Evolutionary conservation across 2,888 invertebrate genomes (phyloP).

Genomic region (Schrankia costaestrigalis): DNA sequence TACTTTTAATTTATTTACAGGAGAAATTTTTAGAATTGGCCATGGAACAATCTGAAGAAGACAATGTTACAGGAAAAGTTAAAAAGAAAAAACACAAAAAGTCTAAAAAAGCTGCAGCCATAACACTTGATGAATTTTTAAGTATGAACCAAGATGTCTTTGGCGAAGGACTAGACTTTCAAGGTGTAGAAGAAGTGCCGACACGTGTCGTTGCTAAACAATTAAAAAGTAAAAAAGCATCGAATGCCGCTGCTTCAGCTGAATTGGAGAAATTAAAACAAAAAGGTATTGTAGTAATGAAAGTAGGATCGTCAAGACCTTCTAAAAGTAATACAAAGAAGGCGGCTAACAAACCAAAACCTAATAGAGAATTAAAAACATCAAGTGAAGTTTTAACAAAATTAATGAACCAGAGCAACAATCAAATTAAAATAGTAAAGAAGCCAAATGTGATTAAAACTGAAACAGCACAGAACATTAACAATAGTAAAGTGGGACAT

Average conservation of each 20-base stretch:
- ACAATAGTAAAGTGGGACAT: not conserved
- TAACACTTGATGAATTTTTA: slow-evolving; percentile 72
- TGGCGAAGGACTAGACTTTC: slow-evolving; percentile 68
- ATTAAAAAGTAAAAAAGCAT: slow-evolving; percentile 47
- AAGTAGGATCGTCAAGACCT: slow-evolving; percentile 10
- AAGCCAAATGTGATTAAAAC: slow-evolving; percentile 32
- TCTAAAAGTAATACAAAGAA: slow-evolving; percentile 10
- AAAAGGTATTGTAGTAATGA: slow-evolving; percentile 62
- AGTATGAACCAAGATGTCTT: slow-evolving; percentile 77
- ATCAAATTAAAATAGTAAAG: slow-evolving; percentile 68
- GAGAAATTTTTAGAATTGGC: slow-evolving; percentile 63
- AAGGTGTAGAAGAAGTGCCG: slow-evolving; percentile 73
- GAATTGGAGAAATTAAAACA: slow-evolving; percentile 66
- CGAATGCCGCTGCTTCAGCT: slow-evolving; percentile 34
- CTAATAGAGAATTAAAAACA: slow-evolving; percentile 34
- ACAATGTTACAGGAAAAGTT: slow-evolving; percentile 46
- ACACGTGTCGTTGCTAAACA: slow-evolving; percentile 60
- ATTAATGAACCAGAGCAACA: slow-evolving; percentile 63
- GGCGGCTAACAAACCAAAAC: slow-evolving; percentile 16
- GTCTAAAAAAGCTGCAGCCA: slow-evolving; percentile 67
- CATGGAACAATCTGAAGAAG: slow-evolving; percentile 52
- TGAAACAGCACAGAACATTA: slow-evolving; percentile 13
- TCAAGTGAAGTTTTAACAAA: slow-evolving; percentile 62
- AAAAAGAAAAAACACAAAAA: slow-evolving; percentile 75
- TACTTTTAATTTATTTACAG: slow-evolving; percentile 40